A percentile compares a stretch with the other conserved stretches of the same genome.
phyloP scores from a whole-genome alignment of 2,888 invertebrate species.

The Orthosia cruda region DNA sequence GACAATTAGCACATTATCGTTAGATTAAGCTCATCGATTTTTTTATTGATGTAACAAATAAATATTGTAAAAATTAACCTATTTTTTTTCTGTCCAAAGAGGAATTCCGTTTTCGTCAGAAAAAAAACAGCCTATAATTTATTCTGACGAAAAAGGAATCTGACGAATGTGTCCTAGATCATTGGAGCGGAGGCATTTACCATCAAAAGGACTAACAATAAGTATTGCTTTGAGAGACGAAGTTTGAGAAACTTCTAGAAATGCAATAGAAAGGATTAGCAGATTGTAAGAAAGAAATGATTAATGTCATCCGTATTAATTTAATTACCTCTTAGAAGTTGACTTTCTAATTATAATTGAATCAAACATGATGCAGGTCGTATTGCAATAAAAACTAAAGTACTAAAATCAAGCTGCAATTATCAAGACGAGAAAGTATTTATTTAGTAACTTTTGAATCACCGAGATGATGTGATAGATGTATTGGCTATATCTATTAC shows the following conservation, averaged over 20 bases:
- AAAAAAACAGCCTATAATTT: too few relatives aligned
- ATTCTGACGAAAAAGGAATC: too few relatives aligned
- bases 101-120: too few relatives aligned
- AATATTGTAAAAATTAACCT: too few relatives aligned
- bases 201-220: too few relatives aligned
- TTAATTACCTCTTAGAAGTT: conserved; percentile 26
- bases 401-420: conserved; percentile 6
- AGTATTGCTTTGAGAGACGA: not conserved
- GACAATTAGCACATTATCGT: too few relatives aligned
- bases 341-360: conserved; percentile 59
- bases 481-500: too few relatives aligned
- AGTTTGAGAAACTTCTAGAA: not conserved
- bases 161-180: too few relatives aligned
- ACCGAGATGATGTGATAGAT: not conserved
- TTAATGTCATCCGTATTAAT: conserved; percentile 32
- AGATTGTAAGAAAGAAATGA: conserved; percentile 21
- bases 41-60: too few relatives aligned
- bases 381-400: conserved; percentile 34
- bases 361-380: conserved; percentile 20
- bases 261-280: not conserved
- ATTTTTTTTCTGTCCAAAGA: too few relatives aligned
- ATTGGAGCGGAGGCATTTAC: too few relatives aligned
- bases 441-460: not conserved
- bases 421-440: conserved; percentile 41
- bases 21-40: too few relatives aligned